These are phyloP conservation scores for Hyles vespertilio DNA, from an alignment of 1,140 invertebrate species.

Conservation along the genomic window DNA sequence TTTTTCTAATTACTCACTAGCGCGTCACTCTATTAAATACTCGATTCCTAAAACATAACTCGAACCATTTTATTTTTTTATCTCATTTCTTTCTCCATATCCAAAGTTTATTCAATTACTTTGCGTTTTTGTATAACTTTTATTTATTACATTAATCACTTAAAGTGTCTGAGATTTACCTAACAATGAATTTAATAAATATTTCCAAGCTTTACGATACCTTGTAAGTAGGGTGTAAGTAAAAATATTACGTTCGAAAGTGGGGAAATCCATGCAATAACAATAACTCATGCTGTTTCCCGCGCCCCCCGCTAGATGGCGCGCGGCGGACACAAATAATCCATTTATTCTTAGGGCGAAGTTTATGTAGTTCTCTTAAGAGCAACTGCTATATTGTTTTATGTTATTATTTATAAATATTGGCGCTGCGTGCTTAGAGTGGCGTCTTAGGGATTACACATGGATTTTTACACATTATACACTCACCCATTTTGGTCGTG, in stretches of 20 bases:
- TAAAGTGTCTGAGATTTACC: conserved; percentile 8
- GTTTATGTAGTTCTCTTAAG: conserved; percentile 72
- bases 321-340: conserved; percentile 69
- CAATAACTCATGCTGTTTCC: conserved; percentile 68
- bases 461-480: conserved; percentile 13
- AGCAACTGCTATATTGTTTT: conserved; percentile 60
- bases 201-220: conserved; percentile 62
- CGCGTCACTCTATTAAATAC: no score
- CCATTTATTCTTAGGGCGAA: conserved; percentile 71
- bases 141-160: no score
- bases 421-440: conserved; percentile 34
- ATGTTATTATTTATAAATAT: conserved; percentile 70
- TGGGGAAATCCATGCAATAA: conserved; percentile 69
- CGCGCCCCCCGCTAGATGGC: conserved; percentile 69
- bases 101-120: no score
- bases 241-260: conserved; percentile 62
- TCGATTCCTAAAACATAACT: no score
- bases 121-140: no score
- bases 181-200: conserved; percentile 50
- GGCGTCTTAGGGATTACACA: conserved; percentile 32
- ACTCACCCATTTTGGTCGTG: conserved; percentile 1
- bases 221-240: conserved; percentile 63
- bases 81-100: no score
- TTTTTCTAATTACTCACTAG: no score
- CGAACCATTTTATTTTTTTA: no score